phyloP scores from a whole-genome alignment of 2,888 invertebrate genomes.

The Pseudeuparius sepicola region DNA sequence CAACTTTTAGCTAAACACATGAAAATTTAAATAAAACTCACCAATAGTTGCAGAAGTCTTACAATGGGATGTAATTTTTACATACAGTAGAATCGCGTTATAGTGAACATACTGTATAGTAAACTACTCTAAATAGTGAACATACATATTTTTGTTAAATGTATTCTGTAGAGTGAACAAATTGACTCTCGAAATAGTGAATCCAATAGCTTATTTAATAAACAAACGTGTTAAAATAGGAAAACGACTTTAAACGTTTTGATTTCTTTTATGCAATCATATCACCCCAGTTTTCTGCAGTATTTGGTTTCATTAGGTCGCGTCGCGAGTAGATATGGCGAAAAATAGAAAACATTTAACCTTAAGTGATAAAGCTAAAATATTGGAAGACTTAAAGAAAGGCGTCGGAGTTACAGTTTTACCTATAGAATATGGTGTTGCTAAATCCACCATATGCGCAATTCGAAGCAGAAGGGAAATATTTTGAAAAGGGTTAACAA shows the following conservation, averaged over 20 bases:
- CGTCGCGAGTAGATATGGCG: neutral
- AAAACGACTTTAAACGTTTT: conserved; percentile 5
- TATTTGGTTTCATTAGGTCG: conserved; percentile 3
- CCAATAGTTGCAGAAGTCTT: no score
- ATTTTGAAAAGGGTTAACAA: conserved; percentile 11
- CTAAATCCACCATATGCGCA: conserved; percentile 5
- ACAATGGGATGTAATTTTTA: no score
- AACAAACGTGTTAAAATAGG: conserved; percentile 6
- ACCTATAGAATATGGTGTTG: conserved; percentile 5
- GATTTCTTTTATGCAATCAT: conserved; percentile 1
- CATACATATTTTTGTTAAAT: conserved; percentile 5
- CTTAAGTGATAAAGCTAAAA: conserved; percentile 2
- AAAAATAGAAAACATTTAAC: conserved; percentile 1
- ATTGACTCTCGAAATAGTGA: conserved; percentile 10
- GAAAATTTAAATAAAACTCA: no score
- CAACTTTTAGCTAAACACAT: no score
- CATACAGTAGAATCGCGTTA: neutral
- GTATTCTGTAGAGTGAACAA: conserved; percentile 5
- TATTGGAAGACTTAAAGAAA: conserved; percentile 3
- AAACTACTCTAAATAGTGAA: conserved; percentile 10
- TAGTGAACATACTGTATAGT: conserved; percentile 4
- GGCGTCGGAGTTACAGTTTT: conserved; percentile 1
- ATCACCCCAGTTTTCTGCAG: conserved; percentile 2
- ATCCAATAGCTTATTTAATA: conserved; percentile 2
- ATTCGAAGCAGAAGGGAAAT: conserved; percentile 22